Evolutionary conservation across 2,113 vertebrate genomes (phyloP).

Genomic region (Progne subis): DNA sequence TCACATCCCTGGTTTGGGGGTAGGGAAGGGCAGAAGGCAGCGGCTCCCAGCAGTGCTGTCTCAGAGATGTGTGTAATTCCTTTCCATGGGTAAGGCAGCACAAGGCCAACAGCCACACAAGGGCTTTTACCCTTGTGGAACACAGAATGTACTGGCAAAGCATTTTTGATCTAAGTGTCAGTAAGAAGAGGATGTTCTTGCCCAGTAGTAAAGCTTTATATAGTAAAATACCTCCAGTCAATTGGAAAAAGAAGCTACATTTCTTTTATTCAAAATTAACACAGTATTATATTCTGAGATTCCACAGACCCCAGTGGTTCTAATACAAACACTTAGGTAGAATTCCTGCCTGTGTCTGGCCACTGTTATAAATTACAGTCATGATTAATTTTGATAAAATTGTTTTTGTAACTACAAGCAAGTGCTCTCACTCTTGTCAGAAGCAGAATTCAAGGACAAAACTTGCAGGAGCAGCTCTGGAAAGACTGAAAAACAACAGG

Average conservation of each 20-base stretch:
- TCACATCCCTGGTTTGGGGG: neutral
- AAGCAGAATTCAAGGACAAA: neutral
- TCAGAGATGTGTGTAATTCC: neutral
- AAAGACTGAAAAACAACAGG: neutral
- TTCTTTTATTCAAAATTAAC: conserved; percentile 3
- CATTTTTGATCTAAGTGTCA: neutral
- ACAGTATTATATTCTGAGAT: neutral
- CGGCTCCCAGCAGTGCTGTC: neutral
- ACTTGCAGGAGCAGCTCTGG: neutral
- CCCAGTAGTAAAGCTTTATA: neutral
- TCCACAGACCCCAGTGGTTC: neutral
- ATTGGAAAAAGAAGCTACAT: neutral
- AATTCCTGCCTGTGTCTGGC: conserved; percentile 4
- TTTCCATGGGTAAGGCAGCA: neutral
- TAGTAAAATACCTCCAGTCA: neutral
- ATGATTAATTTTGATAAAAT: neutral
- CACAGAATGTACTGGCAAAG: neutral
- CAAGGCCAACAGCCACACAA: neutral
- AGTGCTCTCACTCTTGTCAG: neutral
- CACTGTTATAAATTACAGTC: neutral
- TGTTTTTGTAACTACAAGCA: neutral
- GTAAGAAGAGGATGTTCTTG: neutral
- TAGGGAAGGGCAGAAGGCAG: neutral
- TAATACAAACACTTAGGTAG: neutral
- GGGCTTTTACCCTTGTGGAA: neutral